phyloP scores from a whole-genome alignment of 2,888 invertebrate species.

The Philereme transversata region DNA sequence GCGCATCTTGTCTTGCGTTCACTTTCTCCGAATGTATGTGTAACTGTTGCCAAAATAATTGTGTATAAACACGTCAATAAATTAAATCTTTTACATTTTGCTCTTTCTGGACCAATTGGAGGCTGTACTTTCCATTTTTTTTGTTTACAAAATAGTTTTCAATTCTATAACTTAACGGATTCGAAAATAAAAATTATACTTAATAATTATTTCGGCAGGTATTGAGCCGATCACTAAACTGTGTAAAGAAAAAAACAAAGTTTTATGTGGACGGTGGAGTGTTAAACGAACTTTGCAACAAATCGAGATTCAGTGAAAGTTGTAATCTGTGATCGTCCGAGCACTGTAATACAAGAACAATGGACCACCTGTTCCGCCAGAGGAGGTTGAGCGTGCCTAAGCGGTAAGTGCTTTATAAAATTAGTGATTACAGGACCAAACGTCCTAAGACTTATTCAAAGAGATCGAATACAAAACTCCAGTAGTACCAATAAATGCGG shows the following conservation, averaged over 20 bases:
- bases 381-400: constrained; percentile 78
- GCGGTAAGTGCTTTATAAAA: constrained; percentile 58
- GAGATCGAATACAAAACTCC: too few relatives aligned
- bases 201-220: constrained; percentile 12
- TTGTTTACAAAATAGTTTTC: too few relatives aligned
- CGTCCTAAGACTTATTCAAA: neutral
- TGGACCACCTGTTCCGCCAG: constrained; percentile 80
- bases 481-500: too few relatives aligned
- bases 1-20: constrained; percentile 48
- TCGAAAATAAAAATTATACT: too few relatives aligned
- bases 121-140: too few relatives aligned
- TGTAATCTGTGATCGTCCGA: constrained; percentile 65
- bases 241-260: constrained; percentile 42
- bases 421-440: neutral
- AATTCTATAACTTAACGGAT: neutral
- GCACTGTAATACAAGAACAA: constrained; percentile 67
- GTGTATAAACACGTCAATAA: constrained; percentile 40
- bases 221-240: constrained; percentile 32
- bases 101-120: neutral
- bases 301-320: constrained; percentile 76
- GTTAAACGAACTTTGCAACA: constrained; percentile 41
- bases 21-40: constrained; percentile 54
- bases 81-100: constrained; percentile 17
- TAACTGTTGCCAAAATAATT: constrained; percentile 53
- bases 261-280: constrained; percentile 46